A percentile compares a stretch with the other conserved stretches of the same genome.
These are phyloP conservation scores for Dolichomitus sp. DNA, from an alignment of 2,888 invertebrate species.

Conservation along the genomic window DNA sequence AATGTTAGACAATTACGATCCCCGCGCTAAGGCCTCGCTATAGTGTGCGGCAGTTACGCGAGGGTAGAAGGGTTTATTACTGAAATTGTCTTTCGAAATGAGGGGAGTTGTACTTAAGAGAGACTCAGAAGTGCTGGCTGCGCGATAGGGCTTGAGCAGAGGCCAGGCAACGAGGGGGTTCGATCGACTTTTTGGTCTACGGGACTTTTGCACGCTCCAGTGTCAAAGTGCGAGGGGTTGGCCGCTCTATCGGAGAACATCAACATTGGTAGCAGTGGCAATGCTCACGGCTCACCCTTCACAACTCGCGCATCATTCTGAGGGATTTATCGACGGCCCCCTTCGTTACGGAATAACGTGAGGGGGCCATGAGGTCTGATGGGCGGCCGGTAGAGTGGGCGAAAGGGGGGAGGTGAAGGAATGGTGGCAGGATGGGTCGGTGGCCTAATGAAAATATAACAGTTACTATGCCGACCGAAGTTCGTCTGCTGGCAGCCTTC, in stretches of 20 bases:
- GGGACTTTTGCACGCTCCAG: conserved; percentile 64
- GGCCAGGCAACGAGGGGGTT: conserved; percentile 20
- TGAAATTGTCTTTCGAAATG: conserved; percentile 63
- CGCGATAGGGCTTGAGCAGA: conserved; percentile 33
- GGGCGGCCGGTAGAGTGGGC: conserved; percentile 38
- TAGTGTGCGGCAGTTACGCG: conserved; percentile 44
- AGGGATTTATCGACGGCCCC: conserved; percentile 80
- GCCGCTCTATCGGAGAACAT: conserved; percentile 56
- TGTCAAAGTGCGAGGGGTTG: conserved; percentile 41
- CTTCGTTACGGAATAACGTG: conserved; percentile 75
- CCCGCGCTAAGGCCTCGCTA: conserved; percentile 19
- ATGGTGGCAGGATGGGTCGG: conserved; percentile 62
- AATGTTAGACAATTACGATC: conserved; percentile 49
- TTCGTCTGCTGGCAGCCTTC: conserved; percentile 84
- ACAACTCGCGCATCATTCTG: conserved; percentile 65
- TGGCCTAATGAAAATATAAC: conserved; percentile 86
- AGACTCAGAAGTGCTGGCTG: conserved; percentile 33
- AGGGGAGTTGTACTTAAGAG: conserved; percentile 49
- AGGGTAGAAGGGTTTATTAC: conserved; percentile 60
- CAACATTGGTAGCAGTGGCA: conserved; percentile 39
- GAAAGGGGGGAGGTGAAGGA: conserved; percentile 38
- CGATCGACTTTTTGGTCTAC: conserved; percentile 64
- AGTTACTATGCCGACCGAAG: conserved; percentile 84
- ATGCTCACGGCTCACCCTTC: conserved; percentile 49
- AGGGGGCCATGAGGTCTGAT: conserved; percentile 62